A percentile compares a stretch with the other conserved stretches of the same genome.
These are phyloP conservation scores for Dipodomys stephensi DNA, from an alignment of 2,113 vertebrate species.

Conservation along the genomic window DNA sequence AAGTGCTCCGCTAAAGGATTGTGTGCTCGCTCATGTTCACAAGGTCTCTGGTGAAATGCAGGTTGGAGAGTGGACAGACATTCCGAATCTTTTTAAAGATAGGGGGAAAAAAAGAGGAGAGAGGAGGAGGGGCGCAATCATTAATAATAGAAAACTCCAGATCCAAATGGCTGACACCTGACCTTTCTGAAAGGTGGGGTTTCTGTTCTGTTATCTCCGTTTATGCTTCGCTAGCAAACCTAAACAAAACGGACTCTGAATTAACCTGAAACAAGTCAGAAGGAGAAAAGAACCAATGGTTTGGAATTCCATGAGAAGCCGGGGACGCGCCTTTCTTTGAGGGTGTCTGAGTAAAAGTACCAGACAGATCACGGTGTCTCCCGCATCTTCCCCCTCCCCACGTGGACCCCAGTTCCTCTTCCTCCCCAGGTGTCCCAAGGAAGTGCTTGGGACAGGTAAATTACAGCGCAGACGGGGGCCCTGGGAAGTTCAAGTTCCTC, in stretches of 20 bases:
- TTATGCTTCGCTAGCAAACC: not conserved
- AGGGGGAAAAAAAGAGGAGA: not conserved
- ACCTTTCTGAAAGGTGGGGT: not conserved
- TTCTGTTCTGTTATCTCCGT: not conserved
- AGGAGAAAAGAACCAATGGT: not conserved
- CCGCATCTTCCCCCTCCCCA: not conserved
- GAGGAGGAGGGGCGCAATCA: not conserved
- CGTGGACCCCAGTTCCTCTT: not conserved
- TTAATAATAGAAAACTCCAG: not conserved
- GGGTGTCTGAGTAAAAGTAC: conserved; percentile 6
- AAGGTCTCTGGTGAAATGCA: not conserved
- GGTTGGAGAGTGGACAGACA: not conserved
- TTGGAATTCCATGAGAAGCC: not conserved
- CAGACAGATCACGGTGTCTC: not conserved
- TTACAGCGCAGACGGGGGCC: conserved; percentile 20
- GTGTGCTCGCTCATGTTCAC: not conserved
- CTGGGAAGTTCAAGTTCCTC: conserved; percentile 22
- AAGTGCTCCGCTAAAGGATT: not conserved
- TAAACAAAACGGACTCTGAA: conserved; percentile 43
- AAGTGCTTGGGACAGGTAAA: not conserved
- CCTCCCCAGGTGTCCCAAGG: not conserved
- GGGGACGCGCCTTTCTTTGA: not conserved
- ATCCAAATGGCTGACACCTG: not conserved
- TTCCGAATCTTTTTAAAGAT: not conserved
- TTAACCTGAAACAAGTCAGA: conserved; percentile 37